Evolutionary conservation across 2,113 vertebrate genomes (phyloP).

Genomic region (Turdus rufiventris): DNA sequence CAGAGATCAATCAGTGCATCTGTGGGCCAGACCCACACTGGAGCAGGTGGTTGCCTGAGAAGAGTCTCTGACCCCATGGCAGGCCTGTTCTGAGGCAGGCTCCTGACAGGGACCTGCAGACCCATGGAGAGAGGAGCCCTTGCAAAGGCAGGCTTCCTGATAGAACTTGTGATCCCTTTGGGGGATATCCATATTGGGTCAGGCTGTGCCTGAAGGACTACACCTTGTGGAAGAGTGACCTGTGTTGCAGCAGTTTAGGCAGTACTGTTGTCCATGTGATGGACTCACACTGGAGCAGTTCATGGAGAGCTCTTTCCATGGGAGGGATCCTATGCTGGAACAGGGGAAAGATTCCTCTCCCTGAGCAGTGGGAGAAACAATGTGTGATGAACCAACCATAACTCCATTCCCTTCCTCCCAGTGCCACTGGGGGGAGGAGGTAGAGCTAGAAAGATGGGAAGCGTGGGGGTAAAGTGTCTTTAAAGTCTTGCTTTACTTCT

Average conservation of each 20-base stretch:
- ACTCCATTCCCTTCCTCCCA: not conserved
- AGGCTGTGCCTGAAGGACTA: not conserved
- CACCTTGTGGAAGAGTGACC: too few species aligned
- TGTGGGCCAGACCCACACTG: fast-evolving
- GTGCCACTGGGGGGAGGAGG: fast-evolving
- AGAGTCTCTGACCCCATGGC: not conserved
- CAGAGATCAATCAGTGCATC: not conserved
- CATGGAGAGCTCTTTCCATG: not conserved
- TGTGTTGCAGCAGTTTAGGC: not conserved
- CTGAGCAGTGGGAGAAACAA: not conserved
- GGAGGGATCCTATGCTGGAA: not conserved
- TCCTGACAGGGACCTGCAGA: not conserved
- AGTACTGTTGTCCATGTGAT: fast-evolving
- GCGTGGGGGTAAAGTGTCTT: not conserved
- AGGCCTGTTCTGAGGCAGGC: not conserved
- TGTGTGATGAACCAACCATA: fast-evolving
- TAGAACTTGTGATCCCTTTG: not conserved
- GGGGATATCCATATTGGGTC: not conserved
- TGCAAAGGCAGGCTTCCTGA: too few species aligned
- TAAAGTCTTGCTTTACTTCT: not conserved
- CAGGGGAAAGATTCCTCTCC: not conserved
- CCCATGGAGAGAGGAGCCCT: not conserved
- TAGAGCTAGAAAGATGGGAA: not conserved
- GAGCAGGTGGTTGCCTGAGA: not conserved
- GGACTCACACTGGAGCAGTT: not conserved